These are phyloP conservation scores for Drosophila nikananu DNA, from an alignment of 1,140 invertebrate genomes.

Conservation along the genomic window DNA sequence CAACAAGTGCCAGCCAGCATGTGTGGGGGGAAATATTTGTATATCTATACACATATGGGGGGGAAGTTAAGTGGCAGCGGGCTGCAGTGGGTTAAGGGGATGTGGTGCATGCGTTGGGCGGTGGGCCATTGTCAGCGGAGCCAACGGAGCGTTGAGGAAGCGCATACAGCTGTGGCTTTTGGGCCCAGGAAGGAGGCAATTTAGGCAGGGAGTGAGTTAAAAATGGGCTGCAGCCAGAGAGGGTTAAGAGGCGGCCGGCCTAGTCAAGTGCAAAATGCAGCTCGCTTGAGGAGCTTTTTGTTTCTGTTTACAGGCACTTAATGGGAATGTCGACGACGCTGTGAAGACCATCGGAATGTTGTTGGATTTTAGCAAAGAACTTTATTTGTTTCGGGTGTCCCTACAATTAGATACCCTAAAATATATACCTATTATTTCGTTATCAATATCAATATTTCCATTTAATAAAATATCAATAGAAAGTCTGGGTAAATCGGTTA, in stretches of 20 bases:
- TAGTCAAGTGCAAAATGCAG: conserved; percentile 7
- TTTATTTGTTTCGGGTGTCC: not conserved
- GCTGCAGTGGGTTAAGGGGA: not conserved
- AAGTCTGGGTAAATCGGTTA: too few relatives aligned
- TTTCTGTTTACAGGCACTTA: conserved; percentile 4
- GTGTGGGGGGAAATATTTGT: not conserved
- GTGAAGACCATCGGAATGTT: not conserved
- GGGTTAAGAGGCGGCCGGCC: not conserved
- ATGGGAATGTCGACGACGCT: not conserved
- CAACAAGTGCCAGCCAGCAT: conserved; percentile 31
- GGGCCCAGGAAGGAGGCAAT: conserved; percentile 32
- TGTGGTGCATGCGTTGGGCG: conserved; percentile 1
- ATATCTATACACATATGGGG: not conserved
- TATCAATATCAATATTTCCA: not conserved
- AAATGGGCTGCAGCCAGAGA: not conserved
- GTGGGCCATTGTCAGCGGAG: conserved; percentile 50
- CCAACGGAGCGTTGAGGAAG: conserved; percentile 37
- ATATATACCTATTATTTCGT: not conserved
- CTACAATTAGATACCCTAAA: not conserved
- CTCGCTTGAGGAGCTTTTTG: not conserved
- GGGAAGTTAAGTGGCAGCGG: not conserved
- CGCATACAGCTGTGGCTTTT: not conserved
- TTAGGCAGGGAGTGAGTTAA: conserved; percentile 3
- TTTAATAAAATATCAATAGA: not conserved
- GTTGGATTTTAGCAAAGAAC: not conserved